phyloP scores from a whole-genome alignment of 2,888 invertebrate genomes.

The Coleophora deauratella region DNA sequence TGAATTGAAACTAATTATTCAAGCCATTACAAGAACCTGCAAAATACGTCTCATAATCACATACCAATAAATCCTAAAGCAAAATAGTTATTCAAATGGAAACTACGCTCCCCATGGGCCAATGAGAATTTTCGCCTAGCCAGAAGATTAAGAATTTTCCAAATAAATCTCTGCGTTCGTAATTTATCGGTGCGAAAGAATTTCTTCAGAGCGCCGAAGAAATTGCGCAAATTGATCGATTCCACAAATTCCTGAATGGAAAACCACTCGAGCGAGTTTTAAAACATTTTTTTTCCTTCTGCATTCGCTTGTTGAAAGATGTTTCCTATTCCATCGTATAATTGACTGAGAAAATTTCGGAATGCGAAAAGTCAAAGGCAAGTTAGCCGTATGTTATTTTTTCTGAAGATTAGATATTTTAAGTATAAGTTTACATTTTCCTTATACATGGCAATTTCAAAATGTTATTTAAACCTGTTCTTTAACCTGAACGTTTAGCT shows the following conservation, averaged over 20 bases:
- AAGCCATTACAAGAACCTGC: too few species aligned
- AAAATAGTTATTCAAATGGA: too few species aligned
- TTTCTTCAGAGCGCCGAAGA: slow-evolving; percentile 35
- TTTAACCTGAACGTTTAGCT: too few species aligned
- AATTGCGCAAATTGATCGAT: slow-evolving; percentile 59
- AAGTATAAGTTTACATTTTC: not conserved
- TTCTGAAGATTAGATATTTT: not conserved
- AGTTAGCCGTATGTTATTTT: not conserved
- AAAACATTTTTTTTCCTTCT: slow-evolving; percentile 30
- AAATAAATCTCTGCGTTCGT: slow-evolving; percentile 52
- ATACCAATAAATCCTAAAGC: too few species aligned
- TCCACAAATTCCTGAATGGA: slow-evolving; percentile 42
- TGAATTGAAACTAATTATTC: too few species aligned
- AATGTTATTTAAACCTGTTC: too few species aligned
- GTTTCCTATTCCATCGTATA: slow-evolving; percentile 5
- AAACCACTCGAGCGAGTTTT: slow-evolving; percentile 33
- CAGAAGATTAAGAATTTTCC: slow-evolving; percentile 43
- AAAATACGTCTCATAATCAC: too few species aligned
- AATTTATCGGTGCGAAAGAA: slow-evolving; percentile 51
- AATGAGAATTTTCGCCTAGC: slow-evolving; percentile 7
- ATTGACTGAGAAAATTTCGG: slow-evolving; percentile 2
- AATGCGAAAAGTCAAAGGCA: not conserved
- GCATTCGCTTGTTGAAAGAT: slow-evolving; percentile 18
- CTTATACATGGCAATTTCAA: not conserved
- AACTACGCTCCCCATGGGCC: not conserved